Evolutionary conservation across 2,113 vertebrate species (phyloP).

Genomic region (Panthera uncia): DNA sequence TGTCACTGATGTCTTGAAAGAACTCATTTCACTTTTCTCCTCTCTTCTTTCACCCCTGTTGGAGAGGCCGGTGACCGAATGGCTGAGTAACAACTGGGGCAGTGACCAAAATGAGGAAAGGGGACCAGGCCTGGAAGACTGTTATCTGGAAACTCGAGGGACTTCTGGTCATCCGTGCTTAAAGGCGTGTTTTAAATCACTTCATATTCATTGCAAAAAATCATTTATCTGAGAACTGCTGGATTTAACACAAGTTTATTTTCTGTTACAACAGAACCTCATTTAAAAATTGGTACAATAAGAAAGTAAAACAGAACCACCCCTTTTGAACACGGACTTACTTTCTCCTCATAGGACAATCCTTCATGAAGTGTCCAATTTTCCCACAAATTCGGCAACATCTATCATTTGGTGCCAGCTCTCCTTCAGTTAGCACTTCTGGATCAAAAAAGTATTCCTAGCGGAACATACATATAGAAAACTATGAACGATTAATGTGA

Average conservation of each 20-base stretch:
- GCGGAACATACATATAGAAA: slow-evolving; percentile 39
- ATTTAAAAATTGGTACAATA: slow-evolving; percentile 24
- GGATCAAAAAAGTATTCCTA: slow-evolving; percentile 98
- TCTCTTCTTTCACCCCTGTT: neutral
- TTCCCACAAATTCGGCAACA: slow-evolving; percentile 97
- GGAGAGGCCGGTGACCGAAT: neutral
- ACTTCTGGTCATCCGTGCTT: neutral
- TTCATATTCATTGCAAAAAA: slow-evolving; percentile 15
- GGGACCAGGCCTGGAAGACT: neutral
- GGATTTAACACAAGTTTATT: slow-evolving; percentile 28
- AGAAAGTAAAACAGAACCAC: slow-evolving; percentile 19
- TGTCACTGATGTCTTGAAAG: neutral
- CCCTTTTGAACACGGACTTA: slow-evolving; percentile 77
- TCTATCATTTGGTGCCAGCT: slow-evolving; percentile 95
- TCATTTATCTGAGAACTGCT: slow-evolving; percentile 32
- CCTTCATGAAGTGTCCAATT: slow-evolving; percentile 98
- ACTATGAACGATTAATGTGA: slow-evolving; percentile 1
- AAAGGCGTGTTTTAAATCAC: neutral
- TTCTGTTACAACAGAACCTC: neutral
- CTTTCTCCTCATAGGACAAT: slow-evolving; percentile 95
- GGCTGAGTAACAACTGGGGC: neutral
- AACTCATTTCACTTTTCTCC: neutral
- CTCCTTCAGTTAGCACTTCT: slow-evolving; percentile 94
- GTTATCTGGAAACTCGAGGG: neutral
- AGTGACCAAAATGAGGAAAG: neutral